Evolutionary conservation across 2,113 vertebrate genomes (phyloP).

Genomic region (Nyctibius bracteatus): DNA sequence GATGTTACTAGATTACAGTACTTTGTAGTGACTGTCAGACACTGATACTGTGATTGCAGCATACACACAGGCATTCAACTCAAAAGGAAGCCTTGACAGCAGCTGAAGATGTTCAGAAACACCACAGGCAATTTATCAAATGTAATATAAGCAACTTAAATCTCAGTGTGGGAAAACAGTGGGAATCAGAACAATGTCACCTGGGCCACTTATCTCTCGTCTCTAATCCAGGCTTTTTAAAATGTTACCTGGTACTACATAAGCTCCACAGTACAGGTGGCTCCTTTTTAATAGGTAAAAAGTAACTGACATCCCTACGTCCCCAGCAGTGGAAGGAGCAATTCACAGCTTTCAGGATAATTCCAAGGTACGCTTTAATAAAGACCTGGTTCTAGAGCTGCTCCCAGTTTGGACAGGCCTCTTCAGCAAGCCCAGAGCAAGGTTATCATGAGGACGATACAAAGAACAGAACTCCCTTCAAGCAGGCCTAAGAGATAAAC

Average conservation of each 20-base stretch:
- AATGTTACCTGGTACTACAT: background rate
- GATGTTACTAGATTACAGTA: background rate
- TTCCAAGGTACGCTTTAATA: background rate
- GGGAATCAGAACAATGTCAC: background rate
- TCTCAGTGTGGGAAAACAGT: background rate
- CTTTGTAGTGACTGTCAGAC: background rate
- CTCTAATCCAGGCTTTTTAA: background rate
- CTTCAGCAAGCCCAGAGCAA: background rate
- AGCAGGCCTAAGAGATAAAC: background rate
- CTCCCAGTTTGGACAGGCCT: background rate
- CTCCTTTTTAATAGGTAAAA: background rate
- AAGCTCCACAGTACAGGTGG: background rate
- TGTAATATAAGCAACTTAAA: background rate
- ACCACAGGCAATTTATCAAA: background rate
- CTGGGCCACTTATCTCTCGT: background rate
- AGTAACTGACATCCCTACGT: background rate
- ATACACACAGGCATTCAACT: background rate
- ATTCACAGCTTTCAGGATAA: background rate
- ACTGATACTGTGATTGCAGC: background rate
- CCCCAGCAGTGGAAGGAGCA: background rate
- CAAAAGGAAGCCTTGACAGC: background rate
- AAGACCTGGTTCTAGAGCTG: background rate
- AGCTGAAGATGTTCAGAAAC: background rate
- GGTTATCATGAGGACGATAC: background rate
- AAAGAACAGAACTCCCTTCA: too few relatives aligned